Conservation (phyloP, 2,113 vertebrate species). For the Scomber colias region DNA sequence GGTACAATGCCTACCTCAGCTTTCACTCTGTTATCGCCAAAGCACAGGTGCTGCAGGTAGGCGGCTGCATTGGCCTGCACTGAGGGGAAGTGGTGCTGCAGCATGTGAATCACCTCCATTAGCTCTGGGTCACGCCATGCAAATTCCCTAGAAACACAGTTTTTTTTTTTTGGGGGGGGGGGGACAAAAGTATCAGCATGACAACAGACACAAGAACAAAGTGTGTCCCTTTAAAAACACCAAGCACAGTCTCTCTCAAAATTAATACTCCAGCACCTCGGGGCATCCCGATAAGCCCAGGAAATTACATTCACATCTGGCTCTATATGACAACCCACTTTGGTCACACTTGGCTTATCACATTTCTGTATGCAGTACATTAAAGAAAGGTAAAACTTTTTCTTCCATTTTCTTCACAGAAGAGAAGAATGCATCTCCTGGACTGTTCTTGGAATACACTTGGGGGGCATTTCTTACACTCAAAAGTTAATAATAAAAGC, state of each 20-base stretch:
- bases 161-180: not conserved
- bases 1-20: conserved; percentile 85
- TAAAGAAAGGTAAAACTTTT: not conserved
- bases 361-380: conserved; percentile 13
- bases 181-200: conserved; percentile 39
- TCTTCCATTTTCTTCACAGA: not conserved
- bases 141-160: conserved; percentile 89
- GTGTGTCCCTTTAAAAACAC: not conserved
- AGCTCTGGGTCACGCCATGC: conserved; percentile 97
- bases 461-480: not conserved
- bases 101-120: conserved; percentile 97
- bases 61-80: conserved; percentile 97
- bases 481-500: not conserved
- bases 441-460: not conserved
- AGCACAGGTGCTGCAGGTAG: conserved; percentile 98
- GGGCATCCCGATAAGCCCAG: conserved; percentile 33
- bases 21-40: conserved; percentile 94
- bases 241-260: not conserved
- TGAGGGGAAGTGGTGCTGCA: conserved; percentile 96
- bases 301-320: conserved; percentile 52
- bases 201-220: not conserved
- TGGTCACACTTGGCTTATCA: conserved; percentile 27
- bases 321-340: conserved; percentile 19
- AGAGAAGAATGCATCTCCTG: not conserved
- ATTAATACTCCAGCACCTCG: conserved; percentile 10